Evolutionary conservation across 2,888 invertebrate species (phyloP).

Genomic region (Ophion obscuratus): DNA sequence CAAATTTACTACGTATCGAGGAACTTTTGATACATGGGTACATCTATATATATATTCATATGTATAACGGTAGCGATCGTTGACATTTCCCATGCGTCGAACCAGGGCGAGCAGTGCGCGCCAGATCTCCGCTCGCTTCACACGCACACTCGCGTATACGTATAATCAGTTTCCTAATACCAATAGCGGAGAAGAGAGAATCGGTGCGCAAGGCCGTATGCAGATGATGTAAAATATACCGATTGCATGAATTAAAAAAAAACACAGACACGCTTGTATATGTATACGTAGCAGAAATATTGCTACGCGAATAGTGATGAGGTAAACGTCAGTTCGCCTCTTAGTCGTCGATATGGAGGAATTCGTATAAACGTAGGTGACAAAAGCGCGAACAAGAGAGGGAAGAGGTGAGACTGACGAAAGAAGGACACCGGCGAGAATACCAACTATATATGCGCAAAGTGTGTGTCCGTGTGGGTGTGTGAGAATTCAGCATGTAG

Average conservation of each 20-base stretch:
- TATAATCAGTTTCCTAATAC: constrained; percentile 34
- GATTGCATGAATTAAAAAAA: neutral
- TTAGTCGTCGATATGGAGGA: constrained; percentile 10
- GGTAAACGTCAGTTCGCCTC: constrained; percentile 12
- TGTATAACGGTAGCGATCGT: constrained; percentile 63
- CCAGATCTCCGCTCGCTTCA: constrained; percentile 27
- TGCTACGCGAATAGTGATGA: neutral
- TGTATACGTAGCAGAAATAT: neutral
- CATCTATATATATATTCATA: constrained; percentile 6
- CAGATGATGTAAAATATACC: constrained; percentile 51
- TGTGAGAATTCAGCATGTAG: constrained; percentile 49
- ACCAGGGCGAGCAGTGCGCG: constrained; percentile 44
- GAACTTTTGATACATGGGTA: no score
- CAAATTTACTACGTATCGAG: no score
- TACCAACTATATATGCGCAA: constrained; percentile 11
- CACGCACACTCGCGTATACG: neutral
- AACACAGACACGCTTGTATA: neutral
- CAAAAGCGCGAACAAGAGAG: constrained; percentile 47
- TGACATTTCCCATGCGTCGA: constrained; percentile 64
- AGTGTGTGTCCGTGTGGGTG: neutral
- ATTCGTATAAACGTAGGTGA: constrained; percentile 33
- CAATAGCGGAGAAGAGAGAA: constrained; percentile 27
- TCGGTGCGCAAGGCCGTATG: constrained; percentile 60
- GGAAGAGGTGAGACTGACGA: constrained; percentile 33
- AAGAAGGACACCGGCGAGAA: constrained; percentile 53